Evolutionary conservation across 2,888 invertebrate species (phyloP), one percentile per base, ranked within the genome.

Genomic region (Odontothrips loti): DNA sequence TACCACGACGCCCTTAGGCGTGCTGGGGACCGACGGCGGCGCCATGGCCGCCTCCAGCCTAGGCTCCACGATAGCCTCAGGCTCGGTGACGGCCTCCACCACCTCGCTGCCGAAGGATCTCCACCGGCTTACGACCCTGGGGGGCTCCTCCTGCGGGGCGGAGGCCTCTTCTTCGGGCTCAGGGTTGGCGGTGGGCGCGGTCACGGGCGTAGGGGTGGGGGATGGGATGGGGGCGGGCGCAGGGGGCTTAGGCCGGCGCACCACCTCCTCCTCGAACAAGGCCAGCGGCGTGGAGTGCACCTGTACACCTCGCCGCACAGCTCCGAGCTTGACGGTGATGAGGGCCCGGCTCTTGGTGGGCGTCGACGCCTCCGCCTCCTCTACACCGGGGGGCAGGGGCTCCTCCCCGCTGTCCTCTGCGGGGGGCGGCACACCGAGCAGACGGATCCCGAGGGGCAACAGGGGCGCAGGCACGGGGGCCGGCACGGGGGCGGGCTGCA

Each of bases 321-420:
- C 23, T 11, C 68, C 68, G 68, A 75, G 68, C 68, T 75, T 75
- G 68, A 75, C 68, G 9, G 68, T 75, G 68, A 75, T 75, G 68
- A 27, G 68, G 12, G 68, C 68, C 12, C 68, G 23, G 27, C 23
- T 27, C 68, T 27, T 23, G 68, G 68, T 27, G 23, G 68, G 27
- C 68, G 68, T 75, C 68, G 27, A 23, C 27, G 12, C 27, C 23
- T 75, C 68, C 9, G 11, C 27, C 23, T 75, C 68, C 68, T 75
- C 68, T 12, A 75, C 68, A 27, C 68, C 68, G 68, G 68, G 68
- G 68, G 68, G 68, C 68, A 75, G 68, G 11, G 68, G 68, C 27
- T 75, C 68, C 27, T 75, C 68, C 27, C 68, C 23, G 68, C 68
- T 23, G 23, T 23, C 68, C 23, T 17, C 51, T 1, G 51, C 51